These are phyloP conservation scores for Patagioenas fasciata DNA, from an alignment of 2,113 vertebrate genomes.

Conservation along the genomic window DNA sequence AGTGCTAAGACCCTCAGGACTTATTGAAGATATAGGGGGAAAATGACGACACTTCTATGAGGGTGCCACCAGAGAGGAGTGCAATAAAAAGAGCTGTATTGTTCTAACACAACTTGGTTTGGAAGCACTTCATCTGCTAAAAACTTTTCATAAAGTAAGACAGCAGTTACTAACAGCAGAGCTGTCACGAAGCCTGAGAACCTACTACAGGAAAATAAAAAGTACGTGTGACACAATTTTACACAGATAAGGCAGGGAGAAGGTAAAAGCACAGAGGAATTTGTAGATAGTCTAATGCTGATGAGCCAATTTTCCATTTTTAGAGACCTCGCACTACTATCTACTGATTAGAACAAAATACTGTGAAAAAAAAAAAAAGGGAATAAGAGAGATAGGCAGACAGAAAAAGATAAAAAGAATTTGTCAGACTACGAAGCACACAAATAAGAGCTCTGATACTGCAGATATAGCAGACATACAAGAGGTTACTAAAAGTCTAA, in stretches of 20 bases:
- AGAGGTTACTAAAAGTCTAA: background rate
- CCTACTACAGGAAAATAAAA: background rate
- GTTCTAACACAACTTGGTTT: background rate
- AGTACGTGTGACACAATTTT: accelerated
- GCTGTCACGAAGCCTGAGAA: background rate
- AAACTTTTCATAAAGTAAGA: background rate
- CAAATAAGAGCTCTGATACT: background rate
- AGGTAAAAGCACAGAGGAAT: background rate
- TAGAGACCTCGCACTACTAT: background rate
- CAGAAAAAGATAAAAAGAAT: background rate
- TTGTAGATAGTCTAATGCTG: background rate
- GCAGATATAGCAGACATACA: background rate
- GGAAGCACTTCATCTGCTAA: background rate
- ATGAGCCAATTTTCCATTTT: background rate
- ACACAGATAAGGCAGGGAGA: background rate
- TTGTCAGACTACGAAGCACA: background rate
- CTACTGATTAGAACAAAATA: background rate
- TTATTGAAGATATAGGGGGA: background rate
- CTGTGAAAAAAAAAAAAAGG: background rate
- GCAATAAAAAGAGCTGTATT: background rate
- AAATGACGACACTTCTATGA: background rate
- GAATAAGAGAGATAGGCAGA: background rate
- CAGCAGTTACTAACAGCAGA: background rate
- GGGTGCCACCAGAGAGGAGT: background rate
- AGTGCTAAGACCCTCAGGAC: background rate